Percentiles rank a stretch among this genome's conserved stretches.
These are phyloP conservation scores for Bubo bubo DNA, from an alignment of 2,113 vertebrate genomes.

Conservation along the genomic window DNA sequence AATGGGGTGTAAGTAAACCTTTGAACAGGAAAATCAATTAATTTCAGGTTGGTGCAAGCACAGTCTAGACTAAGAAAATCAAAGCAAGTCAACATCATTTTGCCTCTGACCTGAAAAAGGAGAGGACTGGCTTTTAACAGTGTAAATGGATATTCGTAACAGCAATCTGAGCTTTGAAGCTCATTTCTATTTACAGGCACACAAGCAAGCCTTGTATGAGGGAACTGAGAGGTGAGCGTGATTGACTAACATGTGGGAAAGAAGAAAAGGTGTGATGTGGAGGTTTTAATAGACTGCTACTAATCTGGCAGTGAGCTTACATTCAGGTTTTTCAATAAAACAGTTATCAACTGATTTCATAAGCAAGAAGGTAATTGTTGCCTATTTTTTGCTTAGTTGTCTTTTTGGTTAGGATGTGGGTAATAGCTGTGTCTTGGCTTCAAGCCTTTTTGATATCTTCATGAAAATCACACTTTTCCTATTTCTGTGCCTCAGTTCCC, in stretches of 20 bases:
- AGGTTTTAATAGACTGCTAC: background rate
- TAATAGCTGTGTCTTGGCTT: background rate
- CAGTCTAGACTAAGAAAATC: constrained; percentile 38
- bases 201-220: background rate
- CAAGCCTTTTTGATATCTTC: background rate
- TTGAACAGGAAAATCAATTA: background rate
- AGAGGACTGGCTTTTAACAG: background rate
- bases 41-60: constrained; percentile 7
- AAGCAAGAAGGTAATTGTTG: background rate
- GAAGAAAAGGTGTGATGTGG: background rate
- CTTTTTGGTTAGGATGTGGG: background rate
- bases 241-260: background rate
- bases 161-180: constrained; percentile 36
- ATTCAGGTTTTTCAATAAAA: background rate
- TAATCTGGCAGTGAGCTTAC: background rate
- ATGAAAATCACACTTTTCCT: background rate
- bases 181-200: constrained; percentile 24
- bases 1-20: background rate
- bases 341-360: background rate
- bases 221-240: background rate
- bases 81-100: constrained; percentile 39
- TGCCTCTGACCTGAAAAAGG: constrained; percentile 35
- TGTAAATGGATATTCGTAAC: background rate
- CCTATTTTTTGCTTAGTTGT: background rate
- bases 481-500: background rate